Evolutionary conservation across 1,140 invertebrate species (phyloP).

Genomic region (Magallana ariakensis): DNA sequence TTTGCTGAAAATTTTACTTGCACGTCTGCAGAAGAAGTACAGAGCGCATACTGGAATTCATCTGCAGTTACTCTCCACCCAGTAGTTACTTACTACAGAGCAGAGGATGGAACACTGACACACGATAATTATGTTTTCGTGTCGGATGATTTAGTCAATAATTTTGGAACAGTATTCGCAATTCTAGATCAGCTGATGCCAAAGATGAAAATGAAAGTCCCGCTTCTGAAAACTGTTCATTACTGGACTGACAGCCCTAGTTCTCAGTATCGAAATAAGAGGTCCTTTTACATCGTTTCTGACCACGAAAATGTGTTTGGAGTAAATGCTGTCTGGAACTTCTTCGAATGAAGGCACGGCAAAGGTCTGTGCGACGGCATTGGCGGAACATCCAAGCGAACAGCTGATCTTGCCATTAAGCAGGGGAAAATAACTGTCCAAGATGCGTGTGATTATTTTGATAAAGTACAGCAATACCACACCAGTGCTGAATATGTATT

Average conservation of each 20-base stretch:
- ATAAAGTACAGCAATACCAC: too few species aligned
- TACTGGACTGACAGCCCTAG: constrained; percentile 43
- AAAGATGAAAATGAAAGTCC: constrained; percentile 34
- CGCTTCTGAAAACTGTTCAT: constrained; percentile 38
- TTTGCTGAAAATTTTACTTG: constrained; percentile 56
- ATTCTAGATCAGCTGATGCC: constrained; percentile 49
- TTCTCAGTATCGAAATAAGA: constrained; percentile 53
- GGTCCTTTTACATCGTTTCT: neutral
- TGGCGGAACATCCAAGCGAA: constrained; percentile 48
- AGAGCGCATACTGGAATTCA: constrained; percentile 49
- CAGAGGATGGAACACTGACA: constrained; percentile 8
- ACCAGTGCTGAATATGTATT: too few species aligned
- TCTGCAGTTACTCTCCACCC: constrained; percentile 56
- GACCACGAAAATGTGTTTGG: constrained; percentile 37
- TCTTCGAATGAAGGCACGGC: constrained; percentile 46
- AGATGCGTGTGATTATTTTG: too few species aligned
- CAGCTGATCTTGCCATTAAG: constrained; percentile 49
- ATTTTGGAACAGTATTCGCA: constrained; percentile 41
- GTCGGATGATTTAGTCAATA: constrained; percentile 50
- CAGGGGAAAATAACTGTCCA: neutral
- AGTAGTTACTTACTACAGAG: constrained; percentile 47
- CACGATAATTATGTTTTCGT: constrained; percentile 52
- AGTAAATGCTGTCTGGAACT: constrained; percentile 39
- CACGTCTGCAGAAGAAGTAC: too few species aligned
- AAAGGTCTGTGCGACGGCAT: constrained; percentile 52